phyloP scores from a whole-genome alignment of 1,140 invertebrate genomes.

The Ooceraea biroi region DNA sequence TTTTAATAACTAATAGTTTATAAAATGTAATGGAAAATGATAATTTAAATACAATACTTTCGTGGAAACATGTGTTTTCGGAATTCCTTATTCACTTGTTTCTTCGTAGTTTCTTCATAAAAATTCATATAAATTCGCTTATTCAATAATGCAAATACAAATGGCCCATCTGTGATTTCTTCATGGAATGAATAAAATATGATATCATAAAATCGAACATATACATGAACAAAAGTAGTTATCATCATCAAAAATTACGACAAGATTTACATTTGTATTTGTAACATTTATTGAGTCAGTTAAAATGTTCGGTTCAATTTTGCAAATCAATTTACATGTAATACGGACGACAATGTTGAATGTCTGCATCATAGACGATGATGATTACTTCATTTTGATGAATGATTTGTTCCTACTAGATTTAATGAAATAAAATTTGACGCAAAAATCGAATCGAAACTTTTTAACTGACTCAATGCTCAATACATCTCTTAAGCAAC shows the following conservation, averaged over 20 bases:
- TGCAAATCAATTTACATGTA: no score
- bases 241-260: neutral
- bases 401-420: no score
- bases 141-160: conserved; percentile 7
- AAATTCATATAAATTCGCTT: neutral
- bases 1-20: neutral
- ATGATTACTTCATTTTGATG: no score
- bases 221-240: neutral
- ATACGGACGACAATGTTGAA: no score
- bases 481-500: neutral
- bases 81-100: neutral
- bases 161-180: neutral
- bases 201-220: neutral
- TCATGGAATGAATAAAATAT: neutral
- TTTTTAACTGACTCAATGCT: no score
- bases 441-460: no score
- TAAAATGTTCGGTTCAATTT: no score
- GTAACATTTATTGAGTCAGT: conserved; percentile 34
- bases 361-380: no score
- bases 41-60: neutral
- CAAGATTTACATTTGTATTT: conserved; percentile 10
- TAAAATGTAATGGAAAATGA: neutral
- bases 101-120: no score
- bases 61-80: conserved; percentile 8
- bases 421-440: no score